Percentiles rank a stretch among this genome's conserved stretches.
Evolutionary conservation across 2,888 invertebrate species (phyloP).

Genomic region (Conistra vaccinii): DNA sequence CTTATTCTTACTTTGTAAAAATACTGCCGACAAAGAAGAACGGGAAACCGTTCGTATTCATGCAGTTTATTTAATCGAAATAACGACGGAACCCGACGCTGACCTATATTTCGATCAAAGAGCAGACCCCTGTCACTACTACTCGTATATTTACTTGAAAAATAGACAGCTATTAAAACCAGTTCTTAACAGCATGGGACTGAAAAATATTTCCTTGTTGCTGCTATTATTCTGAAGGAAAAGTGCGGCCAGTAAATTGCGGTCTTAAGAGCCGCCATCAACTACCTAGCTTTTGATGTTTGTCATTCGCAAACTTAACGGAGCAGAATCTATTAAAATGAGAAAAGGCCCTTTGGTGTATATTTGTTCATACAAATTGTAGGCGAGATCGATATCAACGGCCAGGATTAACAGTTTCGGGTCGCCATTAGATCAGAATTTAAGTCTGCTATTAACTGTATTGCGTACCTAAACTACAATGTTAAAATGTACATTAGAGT

Average conservation of each 20-base stretch:
- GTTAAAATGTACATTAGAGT: constrained; percentile 39
- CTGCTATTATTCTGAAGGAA: constrained; percentile 53
- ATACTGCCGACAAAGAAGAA: constrained; percentile 27
- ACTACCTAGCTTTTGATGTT: constrained; percentile 58
- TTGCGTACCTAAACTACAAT: constrained; percentile 30
- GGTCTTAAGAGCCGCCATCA: constrained; percentile 50
- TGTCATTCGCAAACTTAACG: constrained; percentile 54
- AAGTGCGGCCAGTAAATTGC: constrained; percentile 64
- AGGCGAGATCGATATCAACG: constrained; percentile 33
- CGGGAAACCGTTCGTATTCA: constrained; percentile 29
- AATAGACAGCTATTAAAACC: constrained; percentile 65
- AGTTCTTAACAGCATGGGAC: constrained; percentile 49
- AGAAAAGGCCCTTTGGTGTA: constrained; percentile 8
- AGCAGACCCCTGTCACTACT: constrained; percentile 55
- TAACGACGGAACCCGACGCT: constrained; percentile 58
- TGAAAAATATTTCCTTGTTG: constrained; percentile 62
- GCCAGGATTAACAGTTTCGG: constrained; percentile 37
- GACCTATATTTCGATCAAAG: constrained; percentile 68
- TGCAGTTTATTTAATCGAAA: constrained; percentile 59
- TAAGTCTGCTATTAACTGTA: constrained; percentile 53
- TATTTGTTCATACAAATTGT: constrained; percentile 36
- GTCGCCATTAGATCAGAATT: constrained; percentile 36
- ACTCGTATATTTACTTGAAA: constrained; percentile 59
- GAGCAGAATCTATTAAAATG: constrained; percentile 53
- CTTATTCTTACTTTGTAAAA: constrained; percentile 3